Conservation (phyloP, 2,113 vertebrate species). For the Paraplagusia blochii region DNA sequence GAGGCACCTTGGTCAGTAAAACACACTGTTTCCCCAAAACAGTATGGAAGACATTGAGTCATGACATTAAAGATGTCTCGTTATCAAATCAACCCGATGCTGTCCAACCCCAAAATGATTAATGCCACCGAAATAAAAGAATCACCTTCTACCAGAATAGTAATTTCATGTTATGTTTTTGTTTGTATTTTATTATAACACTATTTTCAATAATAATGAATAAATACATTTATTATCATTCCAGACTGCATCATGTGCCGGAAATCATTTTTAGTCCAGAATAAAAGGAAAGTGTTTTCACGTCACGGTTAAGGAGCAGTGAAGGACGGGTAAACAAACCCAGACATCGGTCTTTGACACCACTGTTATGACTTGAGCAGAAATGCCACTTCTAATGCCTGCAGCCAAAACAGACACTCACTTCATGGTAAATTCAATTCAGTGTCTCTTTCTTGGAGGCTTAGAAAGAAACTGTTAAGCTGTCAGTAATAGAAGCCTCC, state of each 20-base stretch:
- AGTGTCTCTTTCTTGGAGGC: background rate
- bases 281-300: background rate
- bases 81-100: slow-evolving; percentile 7
- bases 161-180: too few species aligned
- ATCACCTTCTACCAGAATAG: too few species aligned
- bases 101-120: too few species aligned
- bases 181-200: too few species aligned
- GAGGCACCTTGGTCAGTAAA: slow-evolving; percentile 33
- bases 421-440: background rate
- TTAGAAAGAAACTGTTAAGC: background rate
- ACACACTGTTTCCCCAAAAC: slow-evolving; percentile 19
- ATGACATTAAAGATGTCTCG: slow-evolving; percentile 4
- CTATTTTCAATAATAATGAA: too few species aligned
- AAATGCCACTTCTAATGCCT: slow-evolving; percentile 13
- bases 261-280: background rate
- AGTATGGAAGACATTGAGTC: background rate
- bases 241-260: background rate
- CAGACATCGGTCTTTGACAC: background rate
- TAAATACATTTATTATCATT: too few species aligned
- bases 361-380: slow-evolving; percentile 5
- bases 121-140: too few species aligned
- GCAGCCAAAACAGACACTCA: background rate
- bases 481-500: background rate
- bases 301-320: background rate
- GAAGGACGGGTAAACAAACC: slow-evolving; percentile 22